Percentiles rank a stretch among this genome's conserved stretches.
Conservation (phyloP, 2,888 invertebrate species). For the Odontomyia ornata region DNA sequence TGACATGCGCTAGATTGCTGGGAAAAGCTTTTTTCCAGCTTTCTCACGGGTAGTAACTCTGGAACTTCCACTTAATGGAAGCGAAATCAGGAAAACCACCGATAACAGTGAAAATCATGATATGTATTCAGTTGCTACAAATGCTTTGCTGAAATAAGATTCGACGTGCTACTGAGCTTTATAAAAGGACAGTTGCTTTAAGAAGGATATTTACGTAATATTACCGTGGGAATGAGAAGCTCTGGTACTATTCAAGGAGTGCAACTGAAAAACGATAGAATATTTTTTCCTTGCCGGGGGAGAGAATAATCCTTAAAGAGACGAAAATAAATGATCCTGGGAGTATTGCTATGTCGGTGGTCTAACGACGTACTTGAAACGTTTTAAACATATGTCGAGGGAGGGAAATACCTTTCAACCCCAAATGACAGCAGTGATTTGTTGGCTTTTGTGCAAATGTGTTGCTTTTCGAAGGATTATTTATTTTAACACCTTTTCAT, state of each 20-base stretch:
- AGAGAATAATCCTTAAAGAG: constrained; percentile 47
- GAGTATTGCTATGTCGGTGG: constrained; percentile 12
- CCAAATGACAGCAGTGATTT: constrained; percentile 51
- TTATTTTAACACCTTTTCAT: constrained; percentile 51
- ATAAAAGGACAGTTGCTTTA: neutral
- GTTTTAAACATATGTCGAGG: constrained; percentile 50
- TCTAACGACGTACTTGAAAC: constrained; percentile 39
- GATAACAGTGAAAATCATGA: constrained; percentile 1
- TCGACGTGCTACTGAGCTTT: neutral
- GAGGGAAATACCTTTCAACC: constrained; percentile 49
- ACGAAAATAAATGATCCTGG: constrained; percentile 49
- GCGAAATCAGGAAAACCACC: neutral
- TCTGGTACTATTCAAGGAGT: neutral
- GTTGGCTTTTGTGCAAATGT: constrained; percentile 51
- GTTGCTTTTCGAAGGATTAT: constrained; percentile 50
- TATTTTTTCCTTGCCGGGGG: constrained; percentile 12
- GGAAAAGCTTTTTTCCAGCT: constrained; percentile 41
- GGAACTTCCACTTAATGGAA: neutral
- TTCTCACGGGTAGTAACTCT: neutral
- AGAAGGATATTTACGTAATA: neutral
- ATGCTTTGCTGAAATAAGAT: constrained; percentile 9
- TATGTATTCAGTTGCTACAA: constrained; percentile 26
- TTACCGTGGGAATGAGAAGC: neutral
- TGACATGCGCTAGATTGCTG: constrained; percentile 38
- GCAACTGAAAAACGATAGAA: constrained; percentile 23